Conservation (phyloP, 2,797 vertebrate species). For the Oreortyx pictus region DNA sequence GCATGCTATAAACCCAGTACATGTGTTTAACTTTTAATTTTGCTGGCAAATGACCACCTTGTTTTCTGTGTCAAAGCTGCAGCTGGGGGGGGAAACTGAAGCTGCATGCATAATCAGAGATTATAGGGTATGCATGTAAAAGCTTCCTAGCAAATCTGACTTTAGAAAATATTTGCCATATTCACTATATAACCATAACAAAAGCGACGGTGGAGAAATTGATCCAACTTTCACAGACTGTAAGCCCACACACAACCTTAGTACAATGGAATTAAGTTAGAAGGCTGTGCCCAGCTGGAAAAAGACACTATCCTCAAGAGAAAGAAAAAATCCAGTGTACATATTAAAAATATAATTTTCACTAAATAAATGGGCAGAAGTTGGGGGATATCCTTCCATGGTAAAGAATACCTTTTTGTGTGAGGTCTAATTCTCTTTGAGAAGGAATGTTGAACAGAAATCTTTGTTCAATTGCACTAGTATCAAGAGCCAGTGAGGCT, state of each 20-base stretch:
- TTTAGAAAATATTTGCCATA: constrained; percentile 43
- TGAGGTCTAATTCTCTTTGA: not conserved
- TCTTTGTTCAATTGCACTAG: not conserved
- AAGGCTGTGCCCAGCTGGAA: constrained; percentile 4
- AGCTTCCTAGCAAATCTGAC: constrained; percentile 25
- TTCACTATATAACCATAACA: not conserved
- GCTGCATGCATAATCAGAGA: constrained; percentile 42
- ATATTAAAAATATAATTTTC: not conserved
- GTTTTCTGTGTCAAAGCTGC: not conserved
- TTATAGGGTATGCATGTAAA: constrained; percentile 6
- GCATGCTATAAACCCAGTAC: not conserved
- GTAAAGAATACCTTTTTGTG: not conserved
- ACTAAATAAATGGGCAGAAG: not conserved
- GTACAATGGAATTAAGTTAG: constrained; percentile 10
- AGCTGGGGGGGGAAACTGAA: not conserved
- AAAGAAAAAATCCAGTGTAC: not conserved
- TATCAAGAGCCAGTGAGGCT: not conserved
- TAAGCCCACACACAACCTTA: not conserved
- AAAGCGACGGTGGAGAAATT: not conserved
- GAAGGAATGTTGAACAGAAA: not conserved
- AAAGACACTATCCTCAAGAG: not conserved
- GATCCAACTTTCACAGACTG: not conserved
- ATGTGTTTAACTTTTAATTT: constrained; percentile 7
- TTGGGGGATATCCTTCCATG: not conserved
- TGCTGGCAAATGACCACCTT: not conserved